These are phyloP conservation scores for Xestia rhomboidea DNA, from an alignment of 2,888 invertebrate species.

Conservation along the genomic window DNA sequence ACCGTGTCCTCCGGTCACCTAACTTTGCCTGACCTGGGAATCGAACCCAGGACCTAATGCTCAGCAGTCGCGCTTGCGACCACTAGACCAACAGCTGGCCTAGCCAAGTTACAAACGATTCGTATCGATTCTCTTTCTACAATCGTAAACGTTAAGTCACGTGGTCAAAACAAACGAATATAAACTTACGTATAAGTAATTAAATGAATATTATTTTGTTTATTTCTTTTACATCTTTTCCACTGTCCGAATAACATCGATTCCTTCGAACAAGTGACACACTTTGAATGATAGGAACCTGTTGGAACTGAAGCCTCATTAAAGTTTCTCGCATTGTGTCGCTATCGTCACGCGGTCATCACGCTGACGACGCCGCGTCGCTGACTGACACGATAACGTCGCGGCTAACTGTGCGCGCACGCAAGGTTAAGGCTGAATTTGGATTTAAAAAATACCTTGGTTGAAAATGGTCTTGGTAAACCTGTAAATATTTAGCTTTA, in stretches of 20 bases:
- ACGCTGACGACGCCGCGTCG: constrained; percentile 24
- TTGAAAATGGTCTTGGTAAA: neutral
- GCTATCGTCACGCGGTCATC: constrained; percentile 47
- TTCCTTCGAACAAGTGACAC: constrained; percentile 13
- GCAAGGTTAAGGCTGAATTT: constrained; percentile 21
- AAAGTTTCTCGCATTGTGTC: constrained; percentile 49
- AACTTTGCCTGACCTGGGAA: too few species aligned
- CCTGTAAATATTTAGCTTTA: neutral
- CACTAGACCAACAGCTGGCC: too few species aligned
- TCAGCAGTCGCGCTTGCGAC: too few species aligned
- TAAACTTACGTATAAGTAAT: too few species aligned
- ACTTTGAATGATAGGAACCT: constrained; percentile 29
- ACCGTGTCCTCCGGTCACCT: too few species aligned
- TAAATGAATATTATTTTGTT: neutral
- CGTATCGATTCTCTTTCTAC: too few species aligned
- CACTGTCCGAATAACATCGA: neutral
- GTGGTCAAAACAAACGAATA: too few species aligned
- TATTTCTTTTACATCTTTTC: neutral
- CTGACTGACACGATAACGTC: constrained; percentile 46
- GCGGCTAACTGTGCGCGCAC: constrained; percentile 41
- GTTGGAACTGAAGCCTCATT: constrained; percentile 33
- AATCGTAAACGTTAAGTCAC: too few species aligned
- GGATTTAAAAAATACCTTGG: neutral
- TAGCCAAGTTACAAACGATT: too few species aligned
- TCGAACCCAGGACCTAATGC: too few species aligned